These are phyloP conservation scores for Zygaena filipendulae DNA, from an alignment of 2,888 invertebrate genomes.

Conservation along the genomic window DNA sequence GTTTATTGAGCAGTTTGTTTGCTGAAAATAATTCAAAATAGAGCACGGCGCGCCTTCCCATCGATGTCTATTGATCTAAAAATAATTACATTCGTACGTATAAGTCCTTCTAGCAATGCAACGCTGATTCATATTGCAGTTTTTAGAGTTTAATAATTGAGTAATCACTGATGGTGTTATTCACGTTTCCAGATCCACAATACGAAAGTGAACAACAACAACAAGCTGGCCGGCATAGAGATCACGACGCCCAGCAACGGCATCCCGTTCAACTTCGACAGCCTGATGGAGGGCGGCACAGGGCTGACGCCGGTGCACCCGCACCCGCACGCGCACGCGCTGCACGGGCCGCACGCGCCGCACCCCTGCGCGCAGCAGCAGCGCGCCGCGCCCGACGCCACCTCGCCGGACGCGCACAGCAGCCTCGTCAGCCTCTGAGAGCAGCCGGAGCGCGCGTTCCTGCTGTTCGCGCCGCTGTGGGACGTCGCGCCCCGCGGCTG, in stretches of 20 bases:
- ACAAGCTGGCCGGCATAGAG: constrained; percentile 81
- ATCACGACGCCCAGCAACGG: constrained; percentile 91
- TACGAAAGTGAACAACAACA: constrained; percentile 52
- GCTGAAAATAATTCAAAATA: too few species aligned
- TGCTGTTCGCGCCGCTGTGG: constrained; percentile 20
- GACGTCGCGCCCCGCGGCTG: constrained; percentile 2
- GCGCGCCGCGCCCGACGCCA: constrained; percentile 75
- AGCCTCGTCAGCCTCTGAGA: constrained; percentile 87
- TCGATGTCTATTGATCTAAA: too few species aligned
- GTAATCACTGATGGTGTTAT: too few species aligned
- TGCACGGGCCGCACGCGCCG: constrained; percentile 49
- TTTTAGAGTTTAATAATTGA: too few species aligned
- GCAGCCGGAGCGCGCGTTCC: constrained; percentile 21
- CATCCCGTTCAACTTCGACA: constrained; percentile 90
- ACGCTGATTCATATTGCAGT: neutral
- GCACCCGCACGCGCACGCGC: constrained; percentile 67
- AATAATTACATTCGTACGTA: too few species aligned
- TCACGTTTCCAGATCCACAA: constrained; percentile 55
- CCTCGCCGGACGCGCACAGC: constrained; percentile 79
- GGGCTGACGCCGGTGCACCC: constrained; percentile 85
- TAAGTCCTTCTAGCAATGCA: too few species aligned
- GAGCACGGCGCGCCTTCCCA: too few species aligned
- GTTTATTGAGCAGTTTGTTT: too few species aligned
- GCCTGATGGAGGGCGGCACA: constrained; percentile 93
- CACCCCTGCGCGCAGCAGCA: constrained; percentile 85